Evolutionary conservation across 2,888 invertebrate species (phyloP).

Genomic region (Lochmaea capreae): DNA sequence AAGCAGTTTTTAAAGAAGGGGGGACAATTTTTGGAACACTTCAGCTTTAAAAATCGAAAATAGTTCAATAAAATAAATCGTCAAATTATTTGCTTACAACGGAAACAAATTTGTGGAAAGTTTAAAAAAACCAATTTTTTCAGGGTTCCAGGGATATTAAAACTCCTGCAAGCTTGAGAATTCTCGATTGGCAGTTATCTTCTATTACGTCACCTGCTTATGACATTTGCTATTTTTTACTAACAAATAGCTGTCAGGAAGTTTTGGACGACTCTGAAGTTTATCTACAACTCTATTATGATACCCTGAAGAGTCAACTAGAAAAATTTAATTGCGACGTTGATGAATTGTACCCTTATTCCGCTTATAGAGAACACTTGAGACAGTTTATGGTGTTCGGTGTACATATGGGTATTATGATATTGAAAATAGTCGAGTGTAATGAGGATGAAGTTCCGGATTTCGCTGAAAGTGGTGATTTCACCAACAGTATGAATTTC

Average conservation of each 20-base stretch:
- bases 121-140: slow-evolving; percentile 19
- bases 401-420: slow-evolving; percentile 30
- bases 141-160: slow-evolving; percentile 9
- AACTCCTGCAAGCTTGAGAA: slow-evolving; percentile 43
- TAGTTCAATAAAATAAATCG: no score
- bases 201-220: slow-evolving; percentile 43
- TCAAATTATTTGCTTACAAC: no score
- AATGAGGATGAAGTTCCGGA: slow-evolving; percentile 34
- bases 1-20: no score
- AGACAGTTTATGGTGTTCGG: slow-evolving; percentile 14
- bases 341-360: no score
- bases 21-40: no score
- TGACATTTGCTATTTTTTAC: slow-evolving; percentile 58
- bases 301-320: no score
- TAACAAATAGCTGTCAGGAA: slow-evolving; percentile 52
- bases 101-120: no score
- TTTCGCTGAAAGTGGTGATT: not conserved
- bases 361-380: not conserved
- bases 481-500: not conserved
- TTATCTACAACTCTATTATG: slow-evolving; percentile 39
- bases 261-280: slow-evolving; percentile 50
- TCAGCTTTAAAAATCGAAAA: no score
- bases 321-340: no score
- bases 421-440: slow-evolving; percentile 35
- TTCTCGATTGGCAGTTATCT: slow-evolving; percentile 52